Evolutionary conservation across 2,888 invertebrate genomes (phyloP), one percentile per base, ranked within the genome.

Genomic region (Herminia tarsipennalis): DNA sequence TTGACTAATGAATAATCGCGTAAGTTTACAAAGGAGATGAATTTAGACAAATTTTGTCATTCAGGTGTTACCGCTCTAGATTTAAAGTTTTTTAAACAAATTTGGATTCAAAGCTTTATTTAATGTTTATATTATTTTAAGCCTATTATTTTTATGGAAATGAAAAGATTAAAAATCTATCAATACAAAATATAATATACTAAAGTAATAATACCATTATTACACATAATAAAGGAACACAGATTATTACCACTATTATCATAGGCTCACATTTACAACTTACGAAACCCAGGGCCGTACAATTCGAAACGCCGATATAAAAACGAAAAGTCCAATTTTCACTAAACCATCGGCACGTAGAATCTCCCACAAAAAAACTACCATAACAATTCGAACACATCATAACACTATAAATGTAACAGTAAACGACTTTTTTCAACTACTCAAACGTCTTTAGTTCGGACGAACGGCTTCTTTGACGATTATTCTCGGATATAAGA

Each of bases 401-500:
- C 74, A 73, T 78, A 72, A 78, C 74, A 76, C 73, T 59, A 76
- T 78, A 76, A 78, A 77, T 49, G 58, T 48, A 55, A 61, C 63
- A 60, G 66, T 66, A 63, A 81, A 82, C 76, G 70, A 78, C 75
- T 81, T 83, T 76, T 81, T 81, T 76, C 64, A 60, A 64, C 44
- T 53, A 51, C 49, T 60, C 42, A 53, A 54, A 67, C 54, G 45
- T 59, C 54, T 67, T 65, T 64, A 60, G 60, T 59, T 60, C 47
- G 40, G 60, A 66, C 73, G 73, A 70, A 76, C 81, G 83, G 83
- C 70, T 67, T 78, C 83, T 85, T 85, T 85, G 83, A 73, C 79
- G 80, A 84, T 86, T 86, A 83, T 83, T 56, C 76, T 83, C 83
- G 84, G 81, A 72, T 78, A 78, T 81, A 83, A 82, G 79, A 84